These are phyloP conservation scores for Falco punctatus DNA, from an alignment of 2,113 vertebrate genomes.

Conservation along the genomic window DNA sequence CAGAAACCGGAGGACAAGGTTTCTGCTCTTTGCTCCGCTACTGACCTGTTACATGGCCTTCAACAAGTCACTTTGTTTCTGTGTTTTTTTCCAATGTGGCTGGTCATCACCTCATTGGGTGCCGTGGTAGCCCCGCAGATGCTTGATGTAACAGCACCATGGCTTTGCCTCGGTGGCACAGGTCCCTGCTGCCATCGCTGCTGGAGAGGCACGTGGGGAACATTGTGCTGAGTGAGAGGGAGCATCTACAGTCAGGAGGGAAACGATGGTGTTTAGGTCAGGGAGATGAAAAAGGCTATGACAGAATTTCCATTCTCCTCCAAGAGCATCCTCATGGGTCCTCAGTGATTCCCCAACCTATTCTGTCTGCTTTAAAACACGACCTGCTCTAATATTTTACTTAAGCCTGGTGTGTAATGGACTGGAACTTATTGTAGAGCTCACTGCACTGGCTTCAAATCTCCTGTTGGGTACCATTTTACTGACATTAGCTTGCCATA, in stretches of 20 bases:
- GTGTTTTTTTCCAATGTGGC: not conserved
- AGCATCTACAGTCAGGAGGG: not conserved
- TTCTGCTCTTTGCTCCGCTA: not conserved
- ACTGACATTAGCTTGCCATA: slow-evolving; percentile 25
- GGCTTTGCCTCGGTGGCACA: not conserved
- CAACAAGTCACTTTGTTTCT: not conserved
- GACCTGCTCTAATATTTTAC: slow-evolving; percentile 38
- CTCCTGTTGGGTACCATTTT: slow-evolving; percentile 58
- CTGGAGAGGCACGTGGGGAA: not conserved
- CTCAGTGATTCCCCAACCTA: not conserved
- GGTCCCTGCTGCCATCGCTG: not conserved
- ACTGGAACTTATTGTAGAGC: slow-evolving; percentile 43
- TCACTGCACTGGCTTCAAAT: slow-evolving; percentile 7
- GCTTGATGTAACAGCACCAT: not conserved
- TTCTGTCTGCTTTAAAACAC: not conserved
- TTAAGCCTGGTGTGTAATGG: slow-evolving; percentile 40
- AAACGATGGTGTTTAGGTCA: not conserved
- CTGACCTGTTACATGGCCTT: not conserved
- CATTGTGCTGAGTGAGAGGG: not conserved
- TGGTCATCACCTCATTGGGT: not conserved
- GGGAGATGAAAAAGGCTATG: not conserved
- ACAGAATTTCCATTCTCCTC: not conserved
- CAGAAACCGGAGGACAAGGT: not conserved
- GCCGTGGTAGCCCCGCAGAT: not conserved
- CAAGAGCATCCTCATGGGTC: not conserved